phyloP scores from a whole-genome alignment of 2,113 vertebrate species.

The Cryptotis parvus region DNA sequence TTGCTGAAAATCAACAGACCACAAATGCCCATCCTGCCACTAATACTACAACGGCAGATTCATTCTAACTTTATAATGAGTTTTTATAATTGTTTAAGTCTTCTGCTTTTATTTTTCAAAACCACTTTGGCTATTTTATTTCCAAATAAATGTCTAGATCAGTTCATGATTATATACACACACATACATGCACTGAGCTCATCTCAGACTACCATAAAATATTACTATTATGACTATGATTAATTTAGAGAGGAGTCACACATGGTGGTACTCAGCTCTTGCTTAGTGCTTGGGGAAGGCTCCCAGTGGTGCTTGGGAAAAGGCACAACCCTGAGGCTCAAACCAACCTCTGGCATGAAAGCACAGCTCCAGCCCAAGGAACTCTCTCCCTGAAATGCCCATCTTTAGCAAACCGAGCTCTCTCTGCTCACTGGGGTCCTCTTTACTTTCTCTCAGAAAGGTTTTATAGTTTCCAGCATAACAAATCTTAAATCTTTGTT shows the following conservation, averaged over 20 bases:
- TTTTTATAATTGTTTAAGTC: background rate
- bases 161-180: background rate
- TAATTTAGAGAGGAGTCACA: too few relatives aligned
- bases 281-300: too few relatives aligned
- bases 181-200: too few relatives aligned
- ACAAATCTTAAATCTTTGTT: background rate
- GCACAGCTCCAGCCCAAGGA: too few relatives aligned
- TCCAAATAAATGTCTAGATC: background rate
- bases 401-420: background rate
- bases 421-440: background rate
- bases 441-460: constrained; percentile 29
- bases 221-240: too few relatives aligned
- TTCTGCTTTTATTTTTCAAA: background rate
- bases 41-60: background rate
- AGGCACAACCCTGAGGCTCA: too few relatives aligned
- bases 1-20: background rate
- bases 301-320: too few relatives aligned
- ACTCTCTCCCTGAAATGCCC: background rate
- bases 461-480: background rate
- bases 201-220: too few relatives aligned
- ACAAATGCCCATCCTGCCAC: background rate
- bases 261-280: too few relatives aligned
- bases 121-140: background rate
- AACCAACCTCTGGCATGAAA: too few relatives aligned
- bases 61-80: background rate